phyloP scores from a whole-genome alignment of 1,140 invertebrate species.

The Lutraria rhynchaena region DNA sequence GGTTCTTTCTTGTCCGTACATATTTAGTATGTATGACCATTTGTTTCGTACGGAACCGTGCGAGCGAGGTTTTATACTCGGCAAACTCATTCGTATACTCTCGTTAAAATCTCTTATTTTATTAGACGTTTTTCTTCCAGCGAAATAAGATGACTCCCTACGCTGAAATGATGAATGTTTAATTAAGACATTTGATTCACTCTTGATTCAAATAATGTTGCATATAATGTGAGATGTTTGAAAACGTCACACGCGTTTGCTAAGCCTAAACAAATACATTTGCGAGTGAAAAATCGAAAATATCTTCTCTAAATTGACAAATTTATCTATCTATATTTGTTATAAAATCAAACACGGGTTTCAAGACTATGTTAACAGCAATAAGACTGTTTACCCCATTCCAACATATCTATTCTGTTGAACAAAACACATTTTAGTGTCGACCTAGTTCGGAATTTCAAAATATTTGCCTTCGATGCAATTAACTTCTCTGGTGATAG shows the following conservation, averaged over 20 bases:
- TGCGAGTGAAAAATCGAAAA: conserved; percentile 58
- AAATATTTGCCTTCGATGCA: conserved; percentile 54
- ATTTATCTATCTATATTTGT: conserved; percentile 62
- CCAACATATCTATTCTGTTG: conserved; percentile 40
- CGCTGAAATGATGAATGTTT: no score
- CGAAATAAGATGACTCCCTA: no score
- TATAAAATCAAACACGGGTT: conserved; percentile 49
- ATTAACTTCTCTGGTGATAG: no score
- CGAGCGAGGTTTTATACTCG: no score
- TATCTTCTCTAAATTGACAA: conserved; percentile 61
- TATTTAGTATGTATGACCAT: no score
- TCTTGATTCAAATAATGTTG: background rate
- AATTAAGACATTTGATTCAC: no score
- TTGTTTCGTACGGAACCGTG: no score
- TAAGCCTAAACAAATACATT: conserved; percentile 58
- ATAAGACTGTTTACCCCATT: conserved; percentile 48
- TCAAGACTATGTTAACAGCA: conserved; percentile 52
- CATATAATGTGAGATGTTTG: conserved; percentile 29
- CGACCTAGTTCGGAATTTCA: conserved; percentile 51
- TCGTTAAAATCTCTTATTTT: no score
- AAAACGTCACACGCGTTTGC: conserved; percentile 38
- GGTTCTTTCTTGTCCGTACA: no score
- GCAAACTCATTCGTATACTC: no score
- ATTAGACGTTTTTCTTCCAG: no score
- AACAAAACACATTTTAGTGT: conserved; percentile 28